Evolutionary conservation across 64 coral and sea anemone species (phyloP).

Genomic region (Trachythela sp.): DNA sequence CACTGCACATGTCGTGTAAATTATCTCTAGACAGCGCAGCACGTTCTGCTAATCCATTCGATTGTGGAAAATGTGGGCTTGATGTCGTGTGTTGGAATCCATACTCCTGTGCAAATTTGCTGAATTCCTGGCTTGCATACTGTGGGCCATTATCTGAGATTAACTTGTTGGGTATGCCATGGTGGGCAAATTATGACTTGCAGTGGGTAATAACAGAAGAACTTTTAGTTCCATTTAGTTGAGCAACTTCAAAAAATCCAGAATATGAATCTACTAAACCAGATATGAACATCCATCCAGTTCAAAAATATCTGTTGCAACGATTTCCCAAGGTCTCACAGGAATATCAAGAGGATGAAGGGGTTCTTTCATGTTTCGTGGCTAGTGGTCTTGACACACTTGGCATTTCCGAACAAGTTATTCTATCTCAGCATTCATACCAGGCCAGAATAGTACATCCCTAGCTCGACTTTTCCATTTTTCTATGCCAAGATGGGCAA

Average conservation of each 20-base stretch:
- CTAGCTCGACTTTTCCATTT: constrained; percentile 10
- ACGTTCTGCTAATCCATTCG: constrained; percentile 16
- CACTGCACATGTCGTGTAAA: too few relatives aligned
- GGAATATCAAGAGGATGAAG: neutral
- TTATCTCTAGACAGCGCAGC: too few relatives aligned
- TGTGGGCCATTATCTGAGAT: constrained; percentile 22
- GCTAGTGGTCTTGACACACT: neutral
- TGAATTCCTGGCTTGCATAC: neutral
- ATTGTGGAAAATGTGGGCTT: constrained; percentile 20
- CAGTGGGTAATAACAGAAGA: neutral
- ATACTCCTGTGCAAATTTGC: constrained; percentile 13
- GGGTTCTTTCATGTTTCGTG: neutral
- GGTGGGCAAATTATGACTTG: neutral
- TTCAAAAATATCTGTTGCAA: constrained; percentile 30
- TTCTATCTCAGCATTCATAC: neutral
- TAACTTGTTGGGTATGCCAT: constrained; percentile 28
- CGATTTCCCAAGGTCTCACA: neutral
- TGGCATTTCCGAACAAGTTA: neutral
- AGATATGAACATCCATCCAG: neutral
- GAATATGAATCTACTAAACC: constrained; percentile 26
- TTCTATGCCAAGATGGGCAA: neutral
- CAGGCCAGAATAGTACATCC: constrained; percentile 14
- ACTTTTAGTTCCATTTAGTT: neutral
- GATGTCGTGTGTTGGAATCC: neutral
- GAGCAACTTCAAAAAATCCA: constrained; percentile 20